These are phyloP conservation scores for Peromyscus attwateri DNA, from an alignment of 2,797 vertebrate genomes.

Conservation along the genomic window DNA sequence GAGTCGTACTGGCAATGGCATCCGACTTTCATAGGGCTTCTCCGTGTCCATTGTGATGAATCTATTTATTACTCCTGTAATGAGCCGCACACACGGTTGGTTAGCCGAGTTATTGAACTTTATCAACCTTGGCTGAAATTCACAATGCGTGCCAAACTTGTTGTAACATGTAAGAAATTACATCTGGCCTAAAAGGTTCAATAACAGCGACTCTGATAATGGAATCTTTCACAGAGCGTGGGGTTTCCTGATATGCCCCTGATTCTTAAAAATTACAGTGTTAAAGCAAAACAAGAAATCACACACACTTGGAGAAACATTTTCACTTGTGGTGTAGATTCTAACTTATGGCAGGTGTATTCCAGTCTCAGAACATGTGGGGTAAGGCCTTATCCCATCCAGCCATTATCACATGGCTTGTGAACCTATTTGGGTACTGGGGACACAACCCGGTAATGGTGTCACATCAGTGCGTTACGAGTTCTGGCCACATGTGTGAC, in stretches of 20 bases:
- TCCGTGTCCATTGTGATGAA: slow-evolving; percentile 94
- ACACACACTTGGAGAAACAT: not conserved
- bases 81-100: slow-evolving; percentile 94
- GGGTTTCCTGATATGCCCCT: slow-evolving; percentile 66
- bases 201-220: slow-evolving; percentile 93
- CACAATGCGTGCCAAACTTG: slow-evolving; percentile 92
- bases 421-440: not conserved
- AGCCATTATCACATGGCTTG: not conserved
- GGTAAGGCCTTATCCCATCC: not conserved
- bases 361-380: not conserved
- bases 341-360: not conserved
- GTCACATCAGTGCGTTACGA: not conserved
- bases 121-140: slow-evolving; percentile 96
- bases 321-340: not conserved
- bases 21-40: slow-evolving; percentile 89
- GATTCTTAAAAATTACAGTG: slow-evolving; percentile 64
- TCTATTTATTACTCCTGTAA: slow-evolving; percentile 96
- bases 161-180: slow-evolving; percentile 93
- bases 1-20: slow-evolving; percentile 87
- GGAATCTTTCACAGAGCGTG: slow-evolving; percentile 84
- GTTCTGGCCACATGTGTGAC: not conserved
- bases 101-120: slow-evolving; percentile 98
- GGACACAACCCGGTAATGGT: not conserved
- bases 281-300: slow-evolving; percentile 55
- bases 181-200: slow-evolving; percentile 91